Percentiles rank a stretch among this genome's conserved stretches.
These are phyloP conservation scores for Gallinago jamesoni DNA, from an alignment of 2,113 vertebrate genomes.

Conservation along the genomic window DNA sequence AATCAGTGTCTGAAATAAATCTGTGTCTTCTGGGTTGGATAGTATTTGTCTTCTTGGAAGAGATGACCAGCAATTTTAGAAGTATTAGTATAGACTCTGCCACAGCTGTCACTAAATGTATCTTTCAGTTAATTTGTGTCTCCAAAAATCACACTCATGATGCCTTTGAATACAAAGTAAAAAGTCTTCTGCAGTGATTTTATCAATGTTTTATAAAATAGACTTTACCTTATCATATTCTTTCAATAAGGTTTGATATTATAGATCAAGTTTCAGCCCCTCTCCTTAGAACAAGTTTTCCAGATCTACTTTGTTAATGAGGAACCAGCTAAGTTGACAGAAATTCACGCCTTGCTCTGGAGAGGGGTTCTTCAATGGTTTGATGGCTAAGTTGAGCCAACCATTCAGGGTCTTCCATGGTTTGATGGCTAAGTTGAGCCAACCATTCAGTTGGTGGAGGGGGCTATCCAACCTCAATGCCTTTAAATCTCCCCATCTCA, in stretches of 20 bases:
- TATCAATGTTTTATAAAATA: not conserved
- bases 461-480: rapidly evolving
- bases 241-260: not conserved
- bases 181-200: not conserved
- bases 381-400: not conserved
- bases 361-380: not conserved
- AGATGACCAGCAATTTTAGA: not conserved
- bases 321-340: not conserved
- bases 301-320: not conserved
- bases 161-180: not conserved
- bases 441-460: not conserved
- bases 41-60: not conserved
- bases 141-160: not conserved
- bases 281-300: not conserved
- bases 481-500: not conserved
- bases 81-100: not conserved
- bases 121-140: not conserved
- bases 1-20: not conserved
- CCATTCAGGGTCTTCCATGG: not conserved
- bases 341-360: not conserved
- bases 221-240: not conserved
- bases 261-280: not conserved
- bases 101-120: not conserved
- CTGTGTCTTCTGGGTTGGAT: not conserved
- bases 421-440: not conserved